Percentiles rank a stretch among this genome's conserved stretches.
These are phyloP conservation scores for Pachypanchax playfairii DNA, from an alignment of 2,113 vertebrate genomes.

Conservation along the genomic window DNA sequence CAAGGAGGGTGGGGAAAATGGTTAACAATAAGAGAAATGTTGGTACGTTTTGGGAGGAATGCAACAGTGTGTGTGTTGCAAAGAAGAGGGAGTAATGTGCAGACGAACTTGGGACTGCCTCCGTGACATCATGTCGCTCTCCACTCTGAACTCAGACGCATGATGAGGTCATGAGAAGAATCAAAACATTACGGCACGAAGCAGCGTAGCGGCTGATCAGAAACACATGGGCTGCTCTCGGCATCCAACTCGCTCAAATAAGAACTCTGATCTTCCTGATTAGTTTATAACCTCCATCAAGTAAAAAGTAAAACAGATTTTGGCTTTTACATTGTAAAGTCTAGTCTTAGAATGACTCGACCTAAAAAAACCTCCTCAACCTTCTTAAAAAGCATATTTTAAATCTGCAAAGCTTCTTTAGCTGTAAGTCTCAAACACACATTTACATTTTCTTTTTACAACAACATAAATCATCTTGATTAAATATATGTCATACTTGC, in stretches of 20 bases:
- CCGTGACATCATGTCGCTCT: slow-evolving; percentile 34
- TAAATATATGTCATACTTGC: too few species aligned
- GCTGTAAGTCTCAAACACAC: too few species aligned
- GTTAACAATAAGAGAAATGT: neutral
- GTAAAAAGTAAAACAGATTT: neutral
- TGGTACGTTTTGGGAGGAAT: neutral
- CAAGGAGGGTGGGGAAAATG: neutral
- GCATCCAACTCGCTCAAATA: neutral
- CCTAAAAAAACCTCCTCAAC: neutral
- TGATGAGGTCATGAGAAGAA: slow-evolving; percentile 53
- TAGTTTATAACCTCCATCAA: neutral
- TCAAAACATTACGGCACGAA: slow-evolving; percentile 42
- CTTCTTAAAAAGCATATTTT: neutral
- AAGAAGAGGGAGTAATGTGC: neutral
- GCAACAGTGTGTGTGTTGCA: neutral
- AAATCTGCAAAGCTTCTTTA: too few species aligned
- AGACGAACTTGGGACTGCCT: slow-evolving; percentile 1
- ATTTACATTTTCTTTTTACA: too few species aligned
- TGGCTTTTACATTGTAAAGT: neutral
- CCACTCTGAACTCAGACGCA: slow-evolving; percentile 7
- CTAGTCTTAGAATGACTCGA: neutral
- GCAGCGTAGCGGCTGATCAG: slow-evolving; percentile 45
- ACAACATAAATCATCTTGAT: too few species aligned
- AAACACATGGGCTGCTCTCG: slow-evolving; percentile 44
- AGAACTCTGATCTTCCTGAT: slow-evolving; percentile 13